Base-by-base conservation (phyloP, 2,113 vertebrate species). In the Stomatorhinus ivindoensis region DNA sequence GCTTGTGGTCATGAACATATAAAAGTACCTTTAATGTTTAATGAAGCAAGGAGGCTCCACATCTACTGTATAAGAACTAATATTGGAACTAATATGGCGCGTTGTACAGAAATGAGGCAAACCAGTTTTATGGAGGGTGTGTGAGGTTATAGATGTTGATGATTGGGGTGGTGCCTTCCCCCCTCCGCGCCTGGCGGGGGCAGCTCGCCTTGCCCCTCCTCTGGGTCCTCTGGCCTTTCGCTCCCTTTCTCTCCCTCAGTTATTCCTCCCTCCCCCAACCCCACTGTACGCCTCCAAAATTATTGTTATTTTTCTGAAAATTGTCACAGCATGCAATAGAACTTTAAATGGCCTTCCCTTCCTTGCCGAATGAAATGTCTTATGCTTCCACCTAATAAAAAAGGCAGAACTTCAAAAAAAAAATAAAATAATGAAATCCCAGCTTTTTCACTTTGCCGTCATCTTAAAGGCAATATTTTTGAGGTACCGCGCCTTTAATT, bases 391-490 rank as follows among this genome's bases (percentile, higher is more conserved):
- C 65, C 84, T 53, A 90, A 87, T 76, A 90, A 73, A 87, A 85
- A 87, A 48, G 47, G 19, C 24, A 87, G 47, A 76, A 51, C 46
- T 90, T 87, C 48, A 69, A 69, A 69, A 55, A 51, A 51, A 87
- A 89, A 89, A n/a, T n/a, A 61, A 53, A 55, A 42, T 87, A 89
- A 89, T 53, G 55, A 87, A 90, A 90, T 87, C 31, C 50, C 50
- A 76, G 85, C 85, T 87, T 76, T 90, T 90, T 80, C 87, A 87
- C 65, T 21, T 19, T 87, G 24, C 31, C 21, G 69, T 73, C 47
- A 61, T 53, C 84, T 87, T 90, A 90, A 87, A 90, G 58, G 85
- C 85, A 87, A 89, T 89, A 87, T 47, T 76, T 89, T 53, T 73
- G 15, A 50, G 83, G 19, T 13, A n/a, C 39, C 31, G 10, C 1